Percentiles rank a stretch among this genome's conserved stretches.
Conservation (phyloP, 2,888 invertebrate genomes). For the Mesopsocus fuscifrons region DNA sequence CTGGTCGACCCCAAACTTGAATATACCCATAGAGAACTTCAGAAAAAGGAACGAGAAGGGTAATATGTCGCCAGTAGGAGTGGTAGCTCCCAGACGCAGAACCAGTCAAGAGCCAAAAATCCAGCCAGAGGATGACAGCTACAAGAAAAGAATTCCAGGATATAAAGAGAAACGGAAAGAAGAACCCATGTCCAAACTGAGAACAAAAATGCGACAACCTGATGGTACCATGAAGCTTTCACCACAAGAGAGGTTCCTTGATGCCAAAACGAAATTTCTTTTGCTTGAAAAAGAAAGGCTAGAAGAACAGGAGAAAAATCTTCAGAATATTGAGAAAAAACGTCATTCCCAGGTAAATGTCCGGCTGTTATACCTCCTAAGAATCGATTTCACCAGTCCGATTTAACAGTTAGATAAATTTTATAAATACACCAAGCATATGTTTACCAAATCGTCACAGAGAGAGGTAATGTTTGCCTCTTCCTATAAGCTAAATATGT, state of each 20-base stretch:
- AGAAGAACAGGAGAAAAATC: conserved; percentile 29
- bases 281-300: conserved; percentile 53
- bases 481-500: too few species aligned
- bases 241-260: conserved; percentile 63
- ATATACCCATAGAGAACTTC: conserved; percentile 11
- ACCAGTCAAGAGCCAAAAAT: conserved; percentile 9
- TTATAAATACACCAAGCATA: too few species aligned
- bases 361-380: too few species aligned
- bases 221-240: conserved; percentile 30
- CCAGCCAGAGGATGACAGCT: conserved; percentile 10
- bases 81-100: conserved; percentile 16
- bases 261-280: conserved; percentile 71
- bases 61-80: conserved; percentile 15
- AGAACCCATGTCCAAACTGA: conserved; percentile 17
- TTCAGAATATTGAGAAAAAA: conserved; percentile 21
- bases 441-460: too few species aligned
- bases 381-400: too few species aligned
- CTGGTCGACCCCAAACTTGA: conserved; percentile 5
- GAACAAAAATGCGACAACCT: conserved; percentile 19
- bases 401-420: too few species aligned
- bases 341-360: conserved; percentile 10
- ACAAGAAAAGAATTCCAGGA: conserved; percentile 9
- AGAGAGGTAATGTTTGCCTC: too few species aligned
- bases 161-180: conserved; percentile 10
- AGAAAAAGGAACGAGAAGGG: conserved; percentile 13